phyloP scores from a whole-genome alignment of 2,797 vertebrate species.

The Sardinella longiceps region DNA sequence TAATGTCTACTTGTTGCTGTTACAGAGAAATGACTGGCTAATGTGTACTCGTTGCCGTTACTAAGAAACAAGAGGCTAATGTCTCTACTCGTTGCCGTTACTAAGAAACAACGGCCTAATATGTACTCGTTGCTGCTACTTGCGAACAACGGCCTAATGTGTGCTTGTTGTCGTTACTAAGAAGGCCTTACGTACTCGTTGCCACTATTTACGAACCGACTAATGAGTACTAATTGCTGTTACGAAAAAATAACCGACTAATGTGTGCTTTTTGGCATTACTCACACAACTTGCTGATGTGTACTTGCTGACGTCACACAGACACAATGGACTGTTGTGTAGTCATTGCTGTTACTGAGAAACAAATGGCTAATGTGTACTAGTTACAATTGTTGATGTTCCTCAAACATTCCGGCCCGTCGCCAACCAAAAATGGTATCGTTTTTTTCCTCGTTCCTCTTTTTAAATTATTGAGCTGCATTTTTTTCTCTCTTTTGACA shows the following conservation, averaged over 20 bases:
- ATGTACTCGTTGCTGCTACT: background rate
- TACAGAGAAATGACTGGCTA: too few relatives aligned
- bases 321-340: background rate
- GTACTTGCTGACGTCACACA: background rate
- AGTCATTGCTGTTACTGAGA: background rate
- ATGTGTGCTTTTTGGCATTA: background rate
- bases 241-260: too few relatives aligned
- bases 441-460: background rate
- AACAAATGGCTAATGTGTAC: constrained; percentile 4
- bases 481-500: background rate
- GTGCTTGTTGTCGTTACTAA: background rate
- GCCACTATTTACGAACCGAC: background rate
- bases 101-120: background rate
- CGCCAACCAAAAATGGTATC: background rate
- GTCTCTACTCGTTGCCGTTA: background rate
- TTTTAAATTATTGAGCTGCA: background rate
- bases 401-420: background rate
- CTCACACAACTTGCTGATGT: too few relatives aligned
- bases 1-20: too few relatives aligned
- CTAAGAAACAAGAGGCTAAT: background rate
- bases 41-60: background rate
- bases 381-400: background rate
- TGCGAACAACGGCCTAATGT: too few relatives aligned
- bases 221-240: background rate
- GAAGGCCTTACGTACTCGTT: too few relatives aligned